Evolutionary conservation across 2,888 invertebrate species (phyloP).

Genomic region (Tenthredo amoena): DNA sequence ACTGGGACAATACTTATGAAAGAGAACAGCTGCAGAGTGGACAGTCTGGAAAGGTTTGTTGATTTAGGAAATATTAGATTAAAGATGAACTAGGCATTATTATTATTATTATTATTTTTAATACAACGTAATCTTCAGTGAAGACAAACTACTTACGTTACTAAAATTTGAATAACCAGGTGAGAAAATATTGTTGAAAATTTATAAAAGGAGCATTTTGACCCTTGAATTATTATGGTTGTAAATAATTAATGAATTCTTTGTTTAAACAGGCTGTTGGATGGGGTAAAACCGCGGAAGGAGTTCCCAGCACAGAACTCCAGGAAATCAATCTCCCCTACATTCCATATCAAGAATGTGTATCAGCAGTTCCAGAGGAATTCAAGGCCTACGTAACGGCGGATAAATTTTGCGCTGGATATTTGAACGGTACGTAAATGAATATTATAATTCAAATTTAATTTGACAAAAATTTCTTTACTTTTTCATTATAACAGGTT

Average conservation of each 20-base stretch:
- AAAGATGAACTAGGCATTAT: background rate
- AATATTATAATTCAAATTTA: background rate
- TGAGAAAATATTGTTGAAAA: too few relatives aligned
- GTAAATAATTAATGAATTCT: too few relatives aligned
- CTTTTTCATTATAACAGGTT: conserved; percentile 57
- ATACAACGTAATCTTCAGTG: too few relatives aligned
- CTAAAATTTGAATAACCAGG: too few relatives aligned
- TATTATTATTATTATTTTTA: too few relatives aligned
- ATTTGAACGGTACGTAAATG: conserved; percentile 61
- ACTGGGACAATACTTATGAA: conserved; percentile 63
- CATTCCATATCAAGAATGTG: conserved; percentile 64
- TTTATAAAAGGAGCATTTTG: too few relatives aligned
- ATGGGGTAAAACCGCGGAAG: conserved; percentile 65
- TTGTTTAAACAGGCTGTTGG: conserved; percentile 62
- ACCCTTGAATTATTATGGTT: too few relatives aligned
- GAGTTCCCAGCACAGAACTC: conserved; percentile 60
- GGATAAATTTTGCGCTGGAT: conserved; percentile 68
- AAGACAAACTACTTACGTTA: too few relatives aligned
- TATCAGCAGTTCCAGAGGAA: conserved; percentile 60
- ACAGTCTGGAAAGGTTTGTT: conserved; percentile 60
- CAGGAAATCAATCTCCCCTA: conserved; percentile 64
- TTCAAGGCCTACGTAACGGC: conserved; percentile 65
- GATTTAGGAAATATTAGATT: background rate
- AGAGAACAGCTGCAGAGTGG: conserved; percentile 58
- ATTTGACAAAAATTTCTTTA: background rate